Base-by-base conservation (phyloP, 23 tunicate species). In the Ciona savignyi region DNA sequence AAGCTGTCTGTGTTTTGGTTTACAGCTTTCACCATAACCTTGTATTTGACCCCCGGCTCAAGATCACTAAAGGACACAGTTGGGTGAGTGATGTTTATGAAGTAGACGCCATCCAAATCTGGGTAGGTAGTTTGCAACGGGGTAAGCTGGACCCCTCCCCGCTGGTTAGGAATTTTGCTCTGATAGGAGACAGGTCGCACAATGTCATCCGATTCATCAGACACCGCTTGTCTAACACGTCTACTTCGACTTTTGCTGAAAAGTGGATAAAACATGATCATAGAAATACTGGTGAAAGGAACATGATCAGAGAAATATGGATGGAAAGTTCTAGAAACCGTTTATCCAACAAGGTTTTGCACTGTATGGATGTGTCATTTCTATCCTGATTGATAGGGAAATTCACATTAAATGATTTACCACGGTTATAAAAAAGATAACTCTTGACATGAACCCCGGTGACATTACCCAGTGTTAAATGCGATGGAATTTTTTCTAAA, bases 1-100 rank as follows among this genome's bases (percentile, higher is more conserved):
- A 84, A 25, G 33, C 97, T 91, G 82, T 84, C 86, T 1, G 91
- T 91, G 70, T 74, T 20, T 25, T 42, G 30, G 79, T 91, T 91
- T 25, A 84, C 34, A 4, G 97, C 97, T 34, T 29, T 35, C 33
- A 91, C 22, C 4, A 34, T 49, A 6, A 85, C 48, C 70, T 30
- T 66, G 62, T 91, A 85, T 34, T 91, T 91, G 51, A 85, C 68
- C 22, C 86, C 86, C 3, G 97, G 72, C 33, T 84, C 91, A 25
- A 91, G 72, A 4, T 78, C 35, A 1, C 70, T 67, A 27, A 91
- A 75, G 23, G 62, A 66, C 51, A 91, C 76, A 78, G 72, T 69
- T 1, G 86, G 67, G 20, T 49, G 67, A 2, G 97, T 84, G 27
- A 84, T 81, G 75, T 84, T 84, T 78, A 85, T 30, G 51, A 34